phyloP scores from a whole-genome alignment of 2,113 vertebrate genomes.

The Triplophysa dalaica region DNA sequence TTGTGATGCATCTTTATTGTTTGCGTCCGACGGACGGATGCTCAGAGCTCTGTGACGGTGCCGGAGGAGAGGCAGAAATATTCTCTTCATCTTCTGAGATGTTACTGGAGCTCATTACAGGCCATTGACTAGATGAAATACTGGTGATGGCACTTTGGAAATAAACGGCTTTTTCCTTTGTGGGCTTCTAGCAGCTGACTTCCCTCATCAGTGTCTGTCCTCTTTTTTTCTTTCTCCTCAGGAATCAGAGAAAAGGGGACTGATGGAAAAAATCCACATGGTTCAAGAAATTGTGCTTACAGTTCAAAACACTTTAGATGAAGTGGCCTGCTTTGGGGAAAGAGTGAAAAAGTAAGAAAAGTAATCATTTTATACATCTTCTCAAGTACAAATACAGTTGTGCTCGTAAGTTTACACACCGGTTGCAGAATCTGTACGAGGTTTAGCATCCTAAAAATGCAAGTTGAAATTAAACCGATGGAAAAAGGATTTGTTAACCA shows the following conservation, averaged over 20 bases:
- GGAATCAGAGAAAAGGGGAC: constrained; percentile 90
- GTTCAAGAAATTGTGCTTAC: constrained; percentile 92
- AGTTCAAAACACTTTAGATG: constrained; percentile 88
- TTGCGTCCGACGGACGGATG: constrained; percentile 67
- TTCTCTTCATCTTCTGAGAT: constrained; percentile 68
- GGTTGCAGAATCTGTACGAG: too few species aligned
- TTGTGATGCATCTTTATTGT: constrained; percentile 73
- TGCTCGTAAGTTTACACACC: not conserved
- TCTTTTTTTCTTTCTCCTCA: constrained; percentile 61
- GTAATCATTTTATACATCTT: constrained; percentile 31
- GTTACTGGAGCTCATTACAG: constrained; percentile 71
- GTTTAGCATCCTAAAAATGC: too few species aligned
- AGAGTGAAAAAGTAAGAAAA: constrained; percentile 92
- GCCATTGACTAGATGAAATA: constrained; percentile 75
- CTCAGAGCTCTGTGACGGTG: constrained; percentile 62
- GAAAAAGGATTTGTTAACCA: too few species aligned
- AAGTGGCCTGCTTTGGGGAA: constrained; percentile 88
- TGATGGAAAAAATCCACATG: constrained; percentile 96
- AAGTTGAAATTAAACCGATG: too few species aligned
- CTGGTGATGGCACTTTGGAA: constrained; percentile 66
- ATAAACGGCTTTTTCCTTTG: constrained; percentile 70
- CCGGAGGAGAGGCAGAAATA: constrained; percentile 63
- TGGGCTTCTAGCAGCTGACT: constrained; percentile 64
- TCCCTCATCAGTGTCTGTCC: constrained; percentile 64
- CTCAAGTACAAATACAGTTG: not conserved